phyloP scores from a whole-genome alignment of 2,113 vertebrate species.

The Pseudopipra pipra region DNA sequence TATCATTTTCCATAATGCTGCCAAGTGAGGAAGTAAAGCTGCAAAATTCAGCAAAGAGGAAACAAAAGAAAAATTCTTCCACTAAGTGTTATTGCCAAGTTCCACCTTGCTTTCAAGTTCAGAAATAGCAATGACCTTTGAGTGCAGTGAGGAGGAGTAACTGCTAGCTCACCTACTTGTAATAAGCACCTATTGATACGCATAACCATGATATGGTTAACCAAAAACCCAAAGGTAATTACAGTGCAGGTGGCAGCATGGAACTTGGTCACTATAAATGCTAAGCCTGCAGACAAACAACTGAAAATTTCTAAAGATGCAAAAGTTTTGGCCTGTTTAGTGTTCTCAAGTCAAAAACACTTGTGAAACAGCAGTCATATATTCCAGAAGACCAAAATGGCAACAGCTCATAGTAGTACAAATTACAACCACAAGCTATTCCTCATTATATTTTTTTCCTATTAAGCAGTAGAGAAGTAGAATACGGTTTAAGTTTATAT shows the following conservation, averaged over 20 bases:
- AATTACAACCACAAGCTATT: neutral
- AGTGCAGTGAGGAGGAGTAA: neutral
- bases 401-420: neutral
- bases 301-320: neutral
- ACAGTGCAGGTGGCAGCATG: neutral
- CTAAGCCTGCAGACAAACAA: constrained; percentile 11
- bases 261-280: neutral
- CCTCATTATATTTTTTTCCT: neutral
- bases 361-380: neutral
- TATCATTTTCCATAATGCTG: neutral
- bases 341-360: neutral
- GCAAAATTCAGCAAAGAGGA: neutral
- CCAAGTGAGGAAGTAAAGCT: neutral
- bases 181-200: neutral
- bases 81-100: neutral
- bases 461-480: neutral
- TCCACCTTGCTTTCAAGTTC: constrained; percentile 25
- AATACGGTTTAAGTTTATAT: neutral
- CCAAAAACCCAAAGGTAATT: constrained; percentile 15
- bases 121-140: constrained; percentile 55
- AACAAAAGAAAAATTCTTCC: neutral
- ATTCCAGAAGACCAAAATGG: neutral
- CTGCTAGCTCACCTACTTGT: neutral
- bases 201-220: neutral
- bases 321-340: neutral